Conservation (phyloP, 2,797 vertebrate species). For the Propithecus deckenii region DNA sequence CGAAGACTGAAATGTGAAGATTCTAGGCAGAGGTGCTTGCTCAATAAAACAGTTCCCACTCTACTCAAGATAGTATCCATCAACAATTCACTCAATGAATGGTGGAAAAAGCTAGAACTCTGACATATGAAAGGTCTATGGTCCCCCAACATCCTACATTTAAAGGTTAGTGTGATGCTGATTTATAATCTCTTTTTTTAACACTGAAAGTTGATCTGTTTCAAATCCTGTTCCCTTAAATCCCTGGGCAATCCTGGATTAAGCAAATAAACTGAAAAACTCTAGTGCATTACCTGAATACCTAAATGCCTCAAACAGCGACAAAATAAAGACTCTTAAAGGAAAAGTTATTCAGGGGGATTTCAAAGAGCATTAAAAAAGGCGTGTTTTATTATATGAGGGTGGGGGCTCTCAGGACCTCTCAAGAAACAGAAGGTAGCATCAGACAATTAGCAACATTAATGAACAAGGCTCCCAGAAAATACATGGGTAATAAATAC, state of each 20-base stretch:
- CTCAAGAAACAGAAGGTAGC: not conserved
- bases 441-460: not conserved
- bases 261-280: not conserved
- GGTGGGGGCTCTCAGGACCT: not conserved
- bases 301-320: not conserved
- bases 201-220: not conserved
- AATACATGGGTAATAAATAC: not conserved
- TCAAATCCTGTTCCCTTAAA: constrained; percentile 22
- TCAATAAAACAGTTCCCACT: not conserved
- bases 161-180: not conserved
- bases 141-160: not conserved
- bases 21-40: not conserved
- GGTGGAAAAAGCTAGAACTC: not conserved
- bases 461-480: not conserved
- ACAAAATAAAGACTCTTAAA: not conserved
- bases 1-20: not conserved
- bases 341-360: not conserved
- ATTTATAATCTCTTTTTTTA: not conserved
- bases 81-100: not conserved
- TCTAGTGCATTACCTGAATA: not conserved
- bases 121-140: not conserved
- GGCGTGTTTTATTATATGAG: not conserved
- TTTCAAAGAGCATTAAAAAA: not conserved
- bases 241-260: not conserved
- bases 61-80: not conserved